phyloP scores from a whole-genome alignment of 2,113 vertebrate genomes.

The Psittacara wagleri region DNA sequence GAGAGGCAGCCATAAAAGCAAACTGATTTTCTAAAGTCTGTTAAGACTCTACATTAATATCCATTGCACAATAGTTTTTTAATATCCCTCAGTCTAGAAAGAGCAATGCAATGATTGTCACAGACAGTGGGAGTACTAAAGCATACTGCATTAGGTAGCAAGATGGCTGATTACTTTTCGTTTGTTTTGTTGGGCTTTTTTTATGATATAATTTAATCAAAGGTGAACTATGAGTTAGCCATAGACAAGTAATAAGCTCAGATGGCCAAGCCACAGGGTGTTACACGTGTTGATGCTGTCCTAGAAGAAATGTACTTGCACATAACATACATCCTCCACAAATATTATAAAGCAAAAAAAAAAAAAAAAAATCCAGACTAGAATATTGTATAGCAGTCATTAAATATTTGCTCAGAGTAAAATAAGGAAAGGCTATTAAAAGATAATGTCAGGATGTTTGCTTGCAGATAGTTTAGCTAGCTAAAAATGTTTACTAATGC shows the following conservation, averaged over 20 bases:
- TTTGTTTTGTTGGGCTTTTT: not conserved
- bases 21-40: conserved; percentile 76
- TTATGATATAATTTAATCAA: conserved; percentile 55
- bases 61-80: conserved; percentile 72
- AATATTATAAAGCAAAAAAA: not conserved
- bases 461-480: not conserved
- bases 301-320: not conserved
- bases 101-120: conserved; percentile 64
- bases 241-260: not conserved
- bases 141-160: conserved; percentile 63
- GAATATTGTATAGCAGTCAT: not conserved
- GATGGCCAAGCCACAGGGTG: not conserved
- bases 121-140: conserved; percentile 58
- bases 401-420: conserved; percentile 42
- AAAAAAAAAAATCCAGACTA: not conserved
- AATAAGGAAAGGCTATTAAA: conserved; percentile 1
- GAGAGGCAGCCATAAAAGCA: conserved; percentile 77
- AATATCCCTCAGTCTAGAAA: conserved; percentile 72
- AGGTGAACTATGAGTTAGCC: conserved; percentile 47
- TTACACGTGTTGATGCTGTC: not conserved
- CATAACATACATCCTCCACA: not conserved
- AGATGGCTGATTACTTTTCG: conserved; percentile 2
- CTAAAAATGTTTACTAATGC: not conserved
- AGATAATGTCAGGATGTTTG: not conserved
- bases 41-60: conserved; percentile 76